Percentiles rank a stretch among this genome's conserved stretches.
phyloP scores from a whole-genome alignment of 1,140 invertebrate species.

The Hyposmocoma kahamanoa region DNA sequence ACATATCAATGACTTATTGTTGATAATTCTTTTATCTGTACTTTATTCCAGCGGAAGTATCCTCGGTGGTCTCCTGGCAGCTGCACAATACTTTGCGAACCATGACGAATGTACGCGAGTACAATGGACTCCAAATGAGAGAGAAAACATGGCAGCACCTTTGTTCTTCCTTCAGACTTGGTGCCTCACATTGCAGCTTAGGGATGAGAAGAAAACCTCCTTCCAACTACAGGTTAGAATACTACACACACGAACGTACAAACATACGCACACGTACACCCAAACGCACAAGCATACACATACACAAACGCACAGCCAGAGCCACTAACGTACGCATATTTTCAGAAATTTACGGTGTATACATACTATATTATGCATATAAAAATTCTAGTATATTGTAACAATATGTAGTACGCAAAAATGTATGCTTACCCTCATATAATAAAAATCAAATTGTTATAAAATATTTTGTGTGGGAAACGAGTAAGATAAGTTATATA shows the following conservation, averaged over 20 bases:
- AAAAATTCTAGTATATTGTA: neutral
- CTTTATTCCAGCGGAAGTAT: constrained; percentile 75
- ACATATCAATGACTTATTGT: no score
- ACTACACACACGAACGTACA: neutral
- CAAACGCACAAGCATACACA: neutral
- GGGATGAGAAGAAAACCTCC: constrained; percentile 15
- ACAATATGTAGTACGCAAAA: neutral
- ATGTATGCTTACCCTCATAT: neutral
- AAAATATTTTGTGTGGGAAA: no score
- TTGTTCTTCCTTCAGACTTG: constrained; percentile 74
- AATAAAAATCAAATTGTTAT: no score
- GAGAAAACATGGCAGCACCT: constrained; percentile 89
- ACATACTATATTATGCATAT: neutral
- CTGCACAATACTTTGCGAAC: constrained; percentile 84
- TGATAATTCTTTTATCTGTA: no score
- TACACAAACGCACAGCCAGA: neutral
- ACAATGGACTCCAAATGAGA: constrained; percentile 88
- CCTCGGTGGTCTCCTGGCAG: constrained; percentile 80
- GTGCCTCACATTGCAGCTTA: constrained; percentile 51
- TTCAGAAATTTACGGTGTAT: neutral
- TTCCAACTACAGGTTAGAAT: constrained; percentile 37
- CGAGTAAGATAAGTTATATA: no score
- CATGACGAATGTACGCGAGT: constrained; percentile 86
- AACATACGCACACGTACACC: neutral
- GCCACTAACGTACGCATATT: neutral